Evolutionary conservation across 1,140 invertebrate species (phyloP), one percentile per base, ranked within the genome.

Genomic region (Caerostris darwini): DNA sequence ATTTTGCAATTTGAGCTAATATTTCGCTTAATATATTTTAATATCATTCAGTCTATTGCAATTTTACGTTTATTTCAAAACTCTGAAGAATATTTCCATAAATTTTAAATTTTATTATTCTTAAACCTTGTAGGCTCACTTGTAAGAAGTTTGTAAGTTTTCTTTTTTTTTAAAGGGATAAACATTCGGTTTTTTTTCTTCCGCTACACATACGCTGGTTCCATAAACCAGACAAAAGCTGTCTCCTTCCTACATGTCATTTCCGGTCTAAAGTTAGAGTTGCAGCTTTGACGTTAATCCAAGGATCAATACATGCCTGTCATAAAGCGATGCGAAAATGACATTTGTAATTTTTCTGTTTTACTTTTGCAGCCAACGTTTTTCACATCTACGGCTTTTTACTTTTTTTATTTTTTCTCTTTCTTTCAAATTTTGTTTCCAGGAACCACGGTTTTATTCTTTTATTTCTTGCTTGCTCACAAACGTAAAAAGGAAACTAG

Each of bases 241-340:
- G 82, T 83, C 82, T 56, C n/a, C 82, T 83, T 83, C 82, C 82
- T 53, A 58, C 17, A 83, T 54, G 82, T 83, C 54, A 83, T 58
- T 83, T 83, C 82, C 82, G 56, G 6, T 19, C 12, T 7, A 19
- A 57, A 57, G 53, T 58, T 14, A 14, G 85, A 87, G 64, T 59
- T 64, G 54, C 56, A 7, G 57, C 85, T 87, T 64, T 50, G 34
- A 54, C 56, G 53, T 53, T 90, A 90, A 90, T 90, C 64, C 67
- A 19, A 67, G 58, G 87, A 90, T 90, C 87, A 71, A 90, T 90
- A 90, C 67, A 12, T 34, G 64, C 53, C 61, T 34, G 64, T 54
- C 61, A 90, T 71, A 90, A 90, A 69, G 87, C 87, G 87, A 90
- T 90, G 87, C 57, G 87, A 90, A 90, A 90, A 90, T 61, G 87